Base-by-base conservation (phyloP, 2,797 vertebrate genomes). In the Echeneis naucrates region DNA sequence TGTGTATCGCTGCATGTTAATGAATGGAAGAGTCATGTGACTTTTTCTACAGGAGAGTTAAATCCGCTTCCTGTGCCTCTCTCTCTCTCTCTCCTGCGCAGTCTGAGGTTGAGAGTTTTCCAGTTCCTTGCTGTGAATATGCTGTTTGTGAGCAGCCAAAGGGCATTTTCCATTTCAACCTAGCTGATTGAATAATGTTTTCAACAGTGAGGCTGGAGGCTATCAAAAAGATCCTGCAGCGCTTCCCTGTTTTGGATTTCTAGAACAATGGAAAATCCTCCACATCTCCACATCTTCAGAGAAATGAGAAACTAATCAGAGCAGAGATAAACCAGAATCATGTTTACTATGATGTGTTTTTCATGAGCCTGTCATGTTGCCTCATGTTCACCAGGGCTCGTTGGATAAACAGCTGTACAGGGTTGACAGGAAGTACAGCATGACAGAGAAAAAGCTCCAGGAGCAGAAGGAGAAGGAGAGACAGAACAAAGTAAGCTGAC, bases 391-490 rank as follows among this genome's bases (percentile, higher is more conserved):
- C n/a, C 75, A 95, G 94, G 84, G 55, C 2, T 24, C 62, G 9
- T 70, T 95, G 79, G 86, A 94, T 5, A 87, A 85, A 48, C 88
- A 94, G 72, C 71, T 93, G 40, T 87, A 86, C 86, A 74, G 77
- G 56, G 66, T 87, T 0, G 87, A 91, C 3, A 89, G 84, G 73
- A 93, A 91, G 84, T 83, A 86, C 82, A 87, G 81, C 80, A 32
- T 76, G 78, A 84, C 88, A 0, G 91, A 94, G 80, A 93, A 81
- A 16, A 92, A 83, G 5, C 78, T 91, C 2, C 88, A 92, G 66
- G 91, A 93, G 71, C 92, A 93, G 82, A 90, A 76, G 42, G 89
- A 92, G 72, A 88, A 92, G 72, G 93, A 94, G 82, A 71, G 72
- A 11, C 85, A 90, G 53, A 92, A 86, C n/a, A 91, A 90, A 90